Evolutionary conservation across 2,888 invertebrate species (phyloP).

Genomic region (Leptura quadrifasciata): DNA sequence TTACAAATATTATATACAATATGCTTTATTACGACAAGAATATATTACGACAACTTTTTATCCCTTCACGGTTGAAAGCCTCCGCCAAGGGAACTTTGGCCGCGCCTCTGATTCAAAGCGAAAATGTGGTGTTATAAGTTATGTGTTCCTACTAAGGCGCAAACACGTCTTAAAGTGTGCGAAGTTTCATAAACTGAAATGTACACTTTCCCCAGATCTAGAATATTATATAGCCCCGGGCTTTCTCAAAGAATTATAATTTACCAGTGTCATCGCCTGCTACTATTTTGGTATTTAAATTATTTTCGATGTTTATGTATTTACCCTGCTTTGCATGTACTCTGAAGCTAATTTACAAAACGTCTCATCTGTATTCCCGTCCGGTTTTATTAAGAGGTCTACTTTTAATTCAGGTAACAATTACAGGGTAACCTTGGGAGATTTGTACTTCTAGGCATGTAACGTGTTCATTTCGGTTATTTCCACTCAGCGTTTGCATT

Average conservation of each 20-base stretch:
- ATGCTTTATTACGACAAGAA: no score
- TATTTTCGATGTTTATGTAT: constrained; percentile 38
- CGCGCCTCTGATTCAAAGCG: constrained; percentile 26
- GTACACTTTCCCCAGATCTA: constrained; percentile 31
- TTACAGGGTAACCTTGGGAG: constrained; percentile 18
- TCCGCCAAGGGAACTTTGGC: not conserved
- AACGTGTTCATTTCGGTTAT: constrained; percentile 23
- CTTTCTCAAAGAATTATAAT: constrained; percentile 35
- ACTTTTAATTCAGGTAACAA: constrained; percentile 37
- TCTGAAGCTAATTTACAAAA: constrained; percentile 29
- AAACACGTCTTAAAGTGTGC: constrained; percentile 31
- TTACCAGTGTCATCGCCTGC: constrained; percentile 30
- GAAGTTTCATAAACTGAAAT: constrained; percentile 36
- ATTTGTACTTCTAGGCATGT: constrained; percentile 26
- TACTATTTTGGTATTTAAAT: constrained; percentile 39
- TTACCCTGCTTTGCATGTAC: constrained; percentile 33
- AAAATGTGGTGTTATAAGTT: constrained; percentile 27
- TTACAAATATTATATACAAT: no score
- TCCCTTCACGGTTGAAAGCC: not conserved
- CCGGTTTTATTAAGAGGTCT: constrained; percentile 30
- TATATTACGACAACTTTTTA: no score
- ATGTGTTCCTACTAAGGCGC: constrained; percentile 13
- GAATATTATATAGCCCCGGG: constrained; percentile 29
- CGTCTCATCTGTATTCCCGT: constrained; percentile 31
- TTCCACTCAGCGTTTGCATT: constrained; percentile 17